Percentiles rank a stretch among this genome's conserved stretches.
Evolutionary conservation across 2,888 invertebrate genomes (phyloP).

Genomic region (Drosophila subquinaria): DNA sequence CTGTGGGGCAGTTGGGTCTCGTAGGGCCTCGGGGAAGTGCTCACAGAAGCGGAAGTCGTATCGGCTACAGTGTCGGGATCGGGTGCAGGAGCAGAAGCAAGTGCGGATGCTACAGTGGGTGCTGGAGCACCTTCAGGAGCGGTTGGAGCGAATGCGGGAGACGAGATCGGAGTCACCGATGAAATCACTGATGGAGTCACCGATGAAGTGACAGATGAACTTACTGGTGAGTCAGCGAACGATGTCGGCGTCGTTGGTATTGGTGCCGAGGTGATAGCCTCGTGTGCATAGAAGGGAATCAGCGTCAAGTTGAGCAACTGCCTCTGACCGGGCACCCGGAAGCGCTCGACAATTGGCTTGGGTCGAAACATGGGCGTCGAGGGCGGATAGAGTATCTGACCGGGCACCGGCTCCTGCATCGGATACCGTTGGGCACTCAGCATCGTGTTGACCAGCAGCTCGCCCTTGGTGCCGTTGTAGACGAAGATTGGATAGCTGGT

Average conservation of each 20-base stretch:
- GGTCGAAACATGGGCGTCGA: conserved; percentile 80
- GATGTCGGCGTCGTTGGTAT: conserved; percentile 6
- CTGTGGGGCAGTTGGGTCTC: conserved; percentile 55
- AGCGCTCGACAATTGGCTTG: conserved; percentile 75
- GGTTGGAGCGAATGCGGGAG: not conserved
- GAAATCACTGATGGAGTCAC: no score
- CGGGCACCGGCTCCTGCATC: conserved; percentile 84
- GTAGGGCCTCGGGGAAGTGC: conserved; percentile 24
- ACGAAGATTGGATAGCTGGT: conserved; percentile 74
- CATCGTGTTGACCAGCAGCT: conserved; percentile 83
- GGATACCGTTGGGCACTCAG: conserved; percentile 79
- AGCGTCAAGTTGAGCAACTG: conserved; percentile 76
- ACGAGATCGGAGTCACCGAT: not conserved
- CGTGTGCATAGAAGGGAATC: conserved; percentile 84
- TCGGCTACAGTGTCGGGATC: not conserved
- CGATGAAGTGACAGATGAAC: no score
- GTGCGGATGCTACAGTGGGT: not conserved
- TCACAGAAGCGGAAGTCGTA: not conserved
- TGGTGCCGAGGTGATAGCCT: conserved; percentile 68
- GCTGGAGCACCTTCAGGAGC: not conserved
- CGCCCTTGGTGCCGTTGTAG: conserved; percentile 79
- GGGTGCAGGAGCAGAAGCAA: not conserved
- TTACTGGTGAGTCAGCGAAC: not conserved
- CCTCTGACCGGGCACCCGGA: conserved; percentile 55
- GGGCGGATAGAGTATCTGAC: conserved; percentile 83